Conservation (phyloP, 2,797 vertebrate genomes). For the Anguilla obscura region DNA sequence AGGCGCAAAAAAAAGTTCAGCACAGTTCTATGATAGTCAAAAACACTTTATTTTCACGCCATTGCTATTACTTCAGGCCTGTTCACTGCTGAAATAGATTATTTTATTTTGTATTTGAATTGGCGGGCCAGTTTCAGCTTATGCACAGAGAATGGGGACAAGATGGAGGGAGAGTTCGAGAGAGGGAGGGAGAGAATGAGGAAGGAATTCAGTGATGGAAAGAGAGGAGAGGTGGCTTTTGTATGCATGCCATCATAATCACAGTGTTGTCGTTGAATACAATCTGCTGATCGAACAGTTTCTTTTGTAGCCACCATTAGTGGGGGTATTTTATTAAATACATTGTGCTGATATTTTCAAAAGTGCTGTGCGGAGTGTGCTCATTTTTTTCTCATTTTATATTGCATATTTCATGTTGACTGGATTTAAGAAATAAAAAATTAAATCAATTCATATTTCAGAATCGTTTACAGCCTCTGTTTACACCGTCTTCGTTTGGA, state of each 20-base stretch:
- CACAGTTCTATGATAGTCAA: background rate
- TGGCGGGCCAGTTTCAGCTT: background rate
- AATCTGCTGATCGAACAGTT: background rate
- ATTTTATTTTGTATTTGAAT: background rate
- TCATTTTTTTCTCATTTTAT: background rate
- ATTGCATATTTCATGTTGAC: background rate
- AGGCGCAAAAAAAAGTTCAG: background rate
- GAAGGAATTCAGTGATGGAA: background rate
- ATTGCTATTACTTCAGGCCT: background rate
- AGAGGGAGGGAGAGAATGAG: background rate
- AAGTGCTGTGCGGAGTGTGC: background rate
- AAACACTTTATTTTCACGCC: background rate
- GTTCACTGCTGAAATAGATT: background rate
- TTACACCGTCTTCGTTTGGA: background rate
- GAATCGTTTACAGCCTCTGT: background rate
- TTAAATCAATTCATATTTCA: background rate
- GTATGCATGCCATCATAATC: background rate
- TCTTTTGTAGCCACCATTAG: background rate
- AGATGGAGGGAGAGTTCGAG: background rate
- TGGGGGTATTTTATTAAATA: background rate
- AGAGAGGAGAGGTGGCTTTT: background rate
- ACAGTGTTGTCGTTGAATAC: background rate
- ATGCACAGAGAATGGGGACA: background rate
- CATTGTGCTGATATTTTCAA: background rate
- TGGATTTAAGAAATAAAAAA: constrained; percentile 1